Evolutionary conservation across 2,888 invertebrate species (phyloP), one percentile per base, ranked within the genome.

Genomic region (Catocala fraxini): DNA sequence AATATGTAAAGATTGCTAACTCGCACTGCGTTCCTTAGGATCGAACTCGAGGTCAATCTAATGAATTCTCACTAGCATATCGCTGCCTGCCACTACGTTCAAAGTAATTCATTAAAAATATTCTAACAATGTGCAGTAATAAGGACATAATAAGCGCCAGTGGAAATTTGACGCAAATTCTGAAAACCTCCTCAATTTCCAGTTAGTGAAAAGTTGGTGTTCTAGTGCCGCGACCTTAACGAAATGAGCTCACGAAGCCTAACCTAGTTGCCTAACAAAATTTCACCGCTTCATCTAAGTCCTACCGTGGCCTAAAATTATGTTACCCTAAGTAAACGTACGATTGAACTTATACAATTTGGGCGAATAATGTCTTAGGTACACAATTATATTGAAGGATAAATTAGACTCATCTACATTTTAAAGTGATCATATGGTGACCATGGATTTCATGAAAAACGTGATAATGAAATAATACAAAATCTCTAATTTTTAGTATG

Each of bases 331-430:
- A 53, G 54, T 64, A 69, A 61, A 73, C 55, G 46, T 63, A 74
- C 71, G 74, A 74, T 69, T 68, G 61, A 74, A 74, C 66, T 74
- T 74, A 47, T 58, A 69, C 71, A 71, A 62, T 73, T 74, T 58
- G 67, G 51, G 34, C 39, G 59, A 69, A 67, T 71, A 65, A 71
- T 60, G 57, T 54, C 11, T 4, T 6, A 67, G 57, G 68, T 61
- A 69, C 56, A 58, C 60, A 51, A 68, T 64, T 67, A 54, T 52
- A 65, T 74, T 35, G 52, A 59, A 54, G 59, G 65, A 65, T 56
- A 58, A 55, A 61, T 45, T 65, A 42, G 51, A 60, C 57, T 59
- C 47, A 57, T 68, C 63, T 70, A 59, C 45, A 65, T 65, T 69
- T 71, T 61, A 62, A 65, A 64, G 60, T 66, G 55, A 41, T 15